Evolutionary conservation across 2,888 invertebrate genomes (phyloP).

Genomic region (Exephanes ischioxanthus): DNA sequence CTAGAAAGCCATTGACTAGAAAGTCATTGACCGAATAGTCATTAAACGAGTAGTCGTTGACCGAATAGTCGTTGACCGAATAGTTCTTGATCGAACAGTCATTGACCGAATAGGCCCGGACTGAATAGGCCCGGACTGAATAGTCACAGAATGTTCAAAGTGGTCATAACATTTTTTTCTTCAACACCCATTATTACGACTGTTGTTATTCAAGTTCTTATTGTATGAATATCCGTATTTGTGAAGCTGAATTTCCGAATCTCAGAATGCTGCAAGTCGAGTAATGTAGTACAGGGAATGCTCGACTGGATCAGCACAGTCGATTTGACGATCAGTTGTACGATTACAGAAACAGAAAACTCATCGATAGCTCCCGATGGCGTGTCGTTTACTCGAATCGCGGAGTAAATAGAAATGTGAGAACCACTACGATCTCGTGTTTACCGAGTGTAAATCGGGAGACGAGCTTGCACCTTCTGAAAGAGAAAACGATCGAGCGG

Average conservation of each 20-base stretch:
- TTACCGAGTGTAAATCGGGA: slow-evolving; percentile 31
- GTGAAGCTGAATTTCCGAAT: neutral
- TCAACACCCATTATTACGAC: too few relatives aligned
- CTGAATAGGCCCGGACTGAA: too few relatives aligned
- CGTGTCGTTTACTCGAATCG: slow-evolving; percentile 35
- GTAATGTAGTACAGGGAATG: neutral
- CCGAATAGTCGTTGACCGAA: too few relatives aligned
- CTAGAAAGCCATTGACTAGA: too few relatives aligned
- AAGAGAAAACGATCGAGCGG: slow-evolving; percentile 18
- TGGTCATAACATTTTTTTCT: too few relatives aligned
- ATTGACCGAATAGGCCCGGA: too few relatives aligned
- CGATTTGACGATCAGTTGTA: slow-evolving; percentile 16
- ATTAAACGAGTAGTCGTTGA: too few relatives aligned
- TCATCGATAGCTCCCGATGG: slow-evolving; percentile 20
- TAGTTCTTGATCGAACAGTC: too few relatives aligned
- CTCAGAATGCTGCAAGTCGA: neutral
- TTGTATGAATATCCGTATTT: neutral
- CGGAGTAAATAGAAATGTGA: slow-evolving; percentile 32
- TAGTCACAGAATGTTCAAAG: too few relatives aligned
- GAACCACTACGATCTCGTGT: slow-evolving; percentile 21
- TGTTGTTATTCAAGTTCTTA: neutral
- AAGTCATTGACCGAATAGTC: too few relatives aligned
- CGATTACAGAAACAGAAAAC: slow-evolving; percentile 21
- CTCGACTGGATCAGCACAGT: neutral
- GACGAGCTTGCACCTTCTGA: slow-evolving; percentile 27